phyloP scores from a whole-genome alignment of 2,797 vertebrate species.

The Halcyon smyrnensis region DNA sequence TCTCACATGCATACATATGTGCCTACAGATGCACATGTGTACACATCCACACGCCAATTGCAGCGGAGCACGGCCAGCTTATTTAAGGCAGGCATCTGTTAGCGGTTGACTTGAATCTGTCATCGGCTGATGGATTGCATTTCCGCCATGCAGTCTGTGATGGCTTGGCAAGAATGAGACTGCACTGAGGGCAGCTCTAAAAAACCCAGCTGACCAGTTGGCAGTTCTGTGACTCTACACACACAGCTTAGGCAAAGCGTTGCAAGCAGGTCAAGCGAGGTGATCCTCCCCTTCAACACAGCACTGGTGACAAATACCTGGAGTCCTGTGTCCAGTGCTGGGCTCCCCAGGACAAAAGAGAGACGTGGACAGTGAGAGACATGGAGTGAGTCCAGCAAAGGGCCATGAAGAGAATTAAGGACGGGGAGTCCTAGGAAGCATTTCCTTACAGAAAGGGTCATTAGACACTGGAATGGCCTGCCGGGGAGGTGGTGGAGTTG shows the following conservation, averaged over 20 bases:
- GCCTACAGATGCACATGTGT: too few relatives aligned
- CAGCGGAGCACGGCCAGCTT: neutral
- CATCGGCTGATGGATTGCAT: neutral
- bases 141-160: accelerated
- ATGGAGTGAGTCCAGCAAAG: neutral
- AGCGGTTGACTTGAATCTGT: neutral
- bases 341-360: neutral
- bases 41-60: too few relatives aligned
- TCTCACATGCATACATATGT: neutral
- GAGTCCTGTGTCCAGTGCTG: too few relatives aligned
- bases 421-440: neutral
- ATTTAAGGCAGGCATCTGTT: neutral
- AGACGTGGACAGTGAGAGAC: neutral
- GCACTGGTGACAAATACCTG: neutral
- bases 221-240: neutral
- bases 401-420: neutral
- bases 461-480: too few relatives aligned
- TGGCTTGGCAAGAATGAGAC: neutral
- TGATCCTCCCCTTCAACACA: neutral
- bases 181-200: neutral
- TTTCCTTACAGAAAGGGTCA: too few relatives aligned
- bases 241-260: neutral
- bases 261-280: neutral
- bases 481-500: too few relatives aligned
- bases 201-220: neutral